phyloP scores from a whole-genome alignment of 2,888 invertebrate species.

The Tetragonisca angustula region DNA sequence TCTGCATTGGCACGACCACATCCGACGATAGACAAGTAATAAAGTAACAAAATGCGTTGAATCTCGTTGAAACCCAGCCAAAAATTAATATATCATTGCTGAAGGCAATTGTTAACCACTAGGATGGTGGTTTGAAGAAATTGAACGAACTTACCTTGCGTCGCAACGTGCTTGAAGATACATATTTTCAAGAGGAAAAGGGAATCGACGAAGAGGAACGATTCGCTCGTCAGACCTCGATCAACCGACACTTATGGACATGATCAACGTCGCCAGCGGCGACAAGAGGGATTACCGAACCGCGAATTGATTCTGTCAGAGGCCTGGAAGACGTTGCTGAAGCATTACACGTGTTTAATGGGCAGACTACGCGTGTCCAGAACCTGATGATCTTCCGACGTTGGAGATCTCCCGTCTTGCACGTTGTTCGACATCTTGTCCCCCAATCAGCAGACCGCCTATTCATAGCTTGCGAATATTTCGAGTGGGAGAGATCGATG shows the following conservation, averaged over 20 bases:
- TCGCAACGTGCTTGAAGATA: background rate
- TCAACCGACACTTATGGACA: background rate
- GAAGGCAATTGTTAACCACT: no score
- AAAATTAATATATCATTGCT: no score
- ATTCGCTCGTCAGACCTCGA: background rate
- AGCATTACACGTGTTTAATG: slow-evolving; percentile 51
- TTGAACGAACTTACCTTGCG: no score
- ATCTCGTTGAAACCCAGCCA: no score
- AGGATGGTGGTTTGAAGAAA: no score
- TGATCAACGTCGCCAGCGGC: background rate
- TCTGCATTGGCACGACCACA: no score
- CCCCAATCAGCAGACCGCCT: background rate
- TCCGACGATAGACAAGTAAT: no score
- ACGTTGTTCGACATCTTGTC: slow-evolving; percentile 22
- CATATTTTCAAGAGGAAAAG: background rate
- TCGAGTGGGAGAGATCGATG: background rate
- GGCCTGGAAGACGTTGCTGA: slow-evolving; percentile 24
- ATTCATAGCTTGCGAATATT: background rate
- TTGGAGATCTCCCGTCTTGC: slow-evolving; percentile 1
- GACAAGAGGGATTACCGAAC: slow-evolving; percentile 30
- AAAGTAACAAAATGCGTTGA: no score
- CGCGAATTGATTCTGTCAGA: slow-evolving; percentile 27
- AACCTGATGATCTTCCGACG: slow-evolving; percentile 28
- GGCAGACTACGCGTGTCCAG: slow-evolving; percentile 27
- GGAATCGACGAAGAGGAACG: background rate